Conservation (phyloP, 2,888 invertebrate species). For the Agrotis exclamationis region DNA sequence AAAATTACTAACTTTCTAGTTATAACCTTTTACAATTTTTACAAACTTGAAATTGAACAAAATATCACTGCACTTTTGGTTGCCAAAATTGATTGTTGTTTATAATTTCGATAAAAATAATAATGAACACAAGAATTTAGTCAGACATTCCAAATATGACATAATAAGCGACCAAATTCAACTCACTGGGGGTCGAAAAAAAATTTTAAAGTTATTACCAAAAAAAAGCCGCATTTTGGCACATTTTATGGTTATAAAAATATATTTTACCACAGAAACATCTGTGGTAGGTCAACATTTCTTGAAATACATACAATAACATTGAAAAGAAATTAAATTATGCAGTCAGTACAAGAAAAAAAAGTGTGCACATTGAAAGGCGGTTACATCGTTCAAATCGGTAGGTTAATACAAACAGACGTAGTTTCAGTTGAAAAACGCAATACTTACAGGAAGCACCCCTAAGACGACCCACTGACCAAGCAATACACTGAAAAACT, state of each 20-base stretch:
- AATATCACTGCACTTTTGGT: slow-evolving; percentile 18
- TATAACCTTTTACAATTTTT: not conserved
- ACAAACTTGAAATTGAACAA: not conserved
- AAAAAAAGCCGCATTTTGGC: not conserved
- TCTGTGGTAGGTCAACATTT: not conserved
- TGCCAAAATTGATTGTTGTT: not conserved
- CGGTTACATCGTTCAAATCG: slow-evolving; percentile 60
- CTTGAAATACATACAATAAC: not conserved
- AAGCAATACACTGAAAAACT: slow-evolving; percentile 22
- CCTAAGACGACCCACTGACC: no score
- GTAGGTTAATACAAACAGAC: slow-evolving; percentile 49
- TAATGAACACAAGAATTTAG: slow-evolving; percentile 27
- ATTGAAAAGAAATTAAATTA: slow-evolving; percentile 3
- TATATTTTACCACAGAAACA: not conserved
- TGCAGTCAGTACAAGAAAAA: slow-evolving; percentile 16
- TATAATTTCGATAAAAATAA: not conserved
- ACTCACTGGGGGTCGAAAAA: slow-evolving; percentile 16
- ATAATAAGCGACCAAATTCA: slow-evolving; percentile 44
- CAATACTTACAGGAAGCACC: slow-evolving; percentile 55
- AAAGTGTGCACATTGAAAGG: slow-evolving; percentile 34
- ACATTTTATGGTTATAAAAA: slow-evolving; percentile 33
- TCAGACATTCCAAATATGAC: slow-evolving; percentile 43
- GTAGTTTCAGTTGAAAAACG: slow-evolving; percentile 18
- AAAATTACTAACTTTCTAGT: not conserved
- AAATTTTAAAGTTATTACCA: not conserved